Evolutionary conservation across 2,888 invertebrate species (phyloP).

Genomic region (Hemaris fuciformis): DNA sequence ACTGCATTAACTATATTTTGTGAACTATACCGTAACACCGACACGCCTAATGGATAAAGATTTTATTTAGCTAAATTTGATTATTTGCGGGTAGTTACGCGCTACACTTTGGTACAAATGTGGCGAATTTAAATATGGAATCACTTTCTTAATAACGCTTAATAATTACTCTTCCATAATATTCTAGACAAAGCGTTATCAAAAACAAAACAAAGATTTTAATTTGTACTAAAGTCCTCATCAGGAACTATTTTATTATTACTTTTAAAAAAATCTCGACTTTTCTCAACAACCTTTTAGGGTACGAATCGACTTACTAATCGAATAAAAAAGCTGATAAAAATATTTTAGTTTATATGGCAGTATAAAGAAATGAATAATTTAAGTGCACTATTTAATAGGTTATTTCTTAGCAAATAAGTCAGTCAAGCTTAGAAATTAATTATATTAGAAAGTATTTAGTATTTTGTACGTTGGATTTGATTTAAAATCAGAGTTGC

Average conservation of each 20-base stretch:
- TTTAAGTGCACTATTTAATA: neutral
- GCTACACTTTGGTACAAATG: constrained; percentile 25
- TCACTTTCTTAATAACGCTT: neutral
- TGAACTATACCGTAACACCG: constrained; percentile 74
- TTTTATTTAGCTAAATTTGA: constrained; percentile 56
- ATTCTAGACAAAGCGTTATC: too few relatives aligned
- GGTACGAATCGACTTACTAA: neutral
- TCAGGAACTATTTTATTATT: neutral
- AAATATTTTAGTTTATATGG: neutral
- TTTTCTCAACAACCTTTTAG: neutral
- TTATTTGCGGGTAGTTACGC: constrained; percentile 54
- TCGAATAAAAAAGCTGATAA: neutral
- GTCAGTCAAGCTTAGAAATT: neutral
- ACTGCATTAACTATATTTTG: constrained; percentile 47
- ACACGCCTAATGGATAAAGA: constrained; percentile 69
- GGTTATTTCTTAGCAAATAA: neutral
- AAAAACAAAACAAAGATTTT: neutral
- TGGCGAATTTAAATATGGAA: neutral
- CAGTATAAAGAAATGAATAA: neutral
- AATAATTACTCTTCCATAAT: too few relatives aligned
- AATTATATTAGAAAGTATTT: neutral
- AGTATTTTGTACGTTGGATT: neutral
- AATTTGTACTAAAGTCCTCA: neutral
- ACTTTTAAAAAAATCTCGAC: neutral
- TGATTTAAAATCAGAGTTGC: neutral